Percentiles rank a stretch among this genome's conserved stretches.
Evolutionary conservation across 1,140 invertebrate genomes (phyloP).

Genomic region (Cherax quadricarinatus): DNA sequence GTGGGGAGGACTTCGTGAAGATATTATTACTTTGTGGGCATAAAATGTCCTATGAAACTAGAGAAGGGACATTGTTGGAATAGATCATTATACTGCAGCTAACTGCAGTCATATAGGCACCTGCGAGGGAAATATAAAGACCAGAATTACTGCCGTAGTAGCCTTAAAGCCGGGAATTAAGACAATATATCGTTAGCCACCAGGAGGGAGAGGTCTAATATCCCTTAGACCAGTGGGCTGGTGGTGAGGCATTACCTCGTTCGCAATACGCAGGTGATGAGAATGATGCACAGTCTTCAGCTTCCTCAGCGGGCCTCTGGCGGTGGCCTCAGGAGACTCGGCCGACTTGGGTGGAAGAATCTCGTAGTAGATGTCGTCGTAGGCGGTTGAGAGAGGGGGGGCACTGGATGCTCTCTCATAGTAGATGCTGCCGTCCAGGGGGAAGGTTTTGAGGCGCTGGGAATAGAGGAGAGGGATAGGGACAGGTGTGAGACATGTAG

Average conservation of each 20-base stretch:
- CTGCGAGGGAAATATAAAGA: not conserved
- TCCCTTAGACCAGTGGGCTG: not conserved
- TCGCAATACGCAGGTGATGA: not conserved
- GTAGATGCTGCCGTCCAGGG: slow-evolving; percentile 46
- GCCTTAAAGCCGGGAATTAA: not conserved
- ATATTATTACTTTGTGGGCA: not conserved
- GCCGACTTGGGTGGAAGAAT: not conserved
- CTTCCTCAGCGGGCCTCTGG: not conserved
- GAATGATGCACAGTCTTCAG: not conserved
- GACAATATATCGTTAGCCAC: not conserved
- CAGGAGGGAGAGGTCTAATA: not conserved
- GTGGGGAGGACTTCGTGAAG: too few relatives aligned
- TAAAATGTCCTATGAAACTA: not conserved
- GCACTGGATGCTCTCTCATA: too few relatives aligned
- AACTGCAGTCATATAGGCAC: not conserved
- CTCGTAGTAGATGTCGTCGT: not conserved
- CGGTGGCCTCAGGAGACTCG: not conserved
- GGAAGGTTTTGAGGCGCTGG: slow-evolving; percentile 54
- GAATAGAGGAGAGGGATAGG: not conserved
- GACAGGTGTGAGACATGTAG: not conserved
- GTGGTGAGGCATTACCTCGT: not conserved
- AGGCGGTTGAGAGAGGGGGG: not conserved
- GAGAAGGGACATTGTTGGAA: not conserved
- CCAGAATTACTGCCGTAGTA: not conserved
- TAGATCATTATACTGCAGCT: not conserved